phyloP scores from a whole-genome alignment of 2,797 vertebrate species.

The Australoheros facetus region DNA sequence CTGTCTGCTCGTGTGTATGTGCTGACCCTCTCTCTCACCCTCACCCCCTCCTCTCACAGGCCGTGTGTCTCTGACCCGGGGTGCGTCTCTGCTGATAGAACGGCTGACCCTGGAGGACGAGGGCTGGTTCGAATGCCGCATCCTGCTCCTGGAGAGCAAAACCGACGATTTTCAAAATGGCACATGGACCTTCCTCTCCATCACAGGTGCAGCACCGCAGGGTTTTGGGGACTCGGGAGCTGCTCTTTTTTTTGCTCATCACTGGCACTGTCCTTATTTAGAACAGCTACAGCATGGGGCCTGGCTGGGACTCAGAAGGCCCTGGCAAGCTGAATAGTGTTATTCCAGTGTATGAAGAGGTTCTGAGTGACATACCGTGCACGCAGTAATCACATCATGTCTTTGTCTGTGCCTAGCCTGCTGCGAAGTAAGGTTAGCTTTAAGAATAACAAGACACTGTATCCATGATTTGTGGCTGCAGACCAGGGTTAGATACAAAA shows the following conservation, averaged over 20 bases:
- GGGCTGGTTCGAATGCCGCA: conserved; percentile 98
- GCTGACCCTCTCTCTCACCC: conserved; percentile 28
- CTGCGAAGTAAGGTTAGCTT: conserved; percentile 32
- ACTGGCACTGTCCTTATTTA: conserved; percentile 51
- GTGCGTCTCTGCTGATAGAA: conserved; percentile 89
- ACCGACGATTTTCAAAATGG: conserved; percentile 92
- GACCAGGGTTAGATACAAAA: conserved; percentile 28
- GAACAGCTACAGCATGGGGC: conserved; percentile 50
- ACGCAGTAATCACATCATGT: conserved; percentile 20
- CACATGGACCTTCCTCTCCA: conserved; percentile 96
- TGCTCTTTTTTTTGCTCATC: conserved; percentile 30
- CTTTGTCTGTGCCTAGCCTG: conserved; percentile 16
- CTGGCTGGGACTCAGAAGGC: conserved; percentile 35
- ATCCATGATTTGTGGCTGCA: conserved; percentile 22
- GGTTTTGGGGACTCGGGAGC: conserved; percentile 35
- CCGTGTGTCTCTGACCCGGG: conserved; percentile 87
- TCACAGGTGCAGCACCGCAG: conserved; percentile 84
- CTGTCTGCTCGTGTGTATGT: conserved; percentile 49
- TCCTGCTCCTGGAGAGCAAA: conserved; percentile 90
- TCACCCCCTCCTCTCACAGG: conserved; percentile 75
- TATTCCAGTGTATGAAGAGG: conserved; percentile 16
- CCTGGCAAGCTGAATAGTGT: conserved; percentile 33
- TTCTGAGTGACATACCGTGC: conserved; percentile 33
- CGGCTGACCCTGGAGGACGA: conserved; percentile 90
- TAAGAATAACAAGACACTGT: conserved; percentile 10